phyloP scores from a whole-genome alignment of 2,797 vertebrate genomes.

The Coreius guichenoti region DNA sequence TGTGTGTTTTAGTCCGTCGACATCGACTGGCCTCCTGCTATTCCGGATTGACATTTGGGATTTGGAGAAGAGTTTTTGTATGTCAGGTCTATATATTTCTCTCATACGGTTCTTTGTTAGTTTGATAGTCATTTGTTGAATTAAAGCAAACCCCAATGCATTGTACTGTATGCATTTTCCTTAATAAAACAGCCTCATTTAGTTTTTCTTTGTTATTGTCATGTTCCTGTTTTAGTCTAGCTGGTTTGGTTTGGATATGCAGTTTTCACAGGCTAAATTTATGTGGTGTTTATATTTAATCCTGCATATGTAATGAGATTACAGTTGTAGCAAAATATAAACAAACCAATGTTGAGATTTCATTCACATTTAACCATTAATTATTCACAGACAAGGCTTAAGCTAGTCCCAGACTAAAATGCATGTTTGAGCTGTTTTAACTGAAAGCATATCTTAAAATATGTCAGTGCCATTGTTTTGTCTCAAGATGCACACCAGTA shows the following conservation, averaged over 20 bases:
- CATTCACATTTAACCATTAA: background rate
- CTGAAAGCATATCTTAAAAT: too few species aligned
- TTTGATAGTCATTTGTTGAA: background rate
- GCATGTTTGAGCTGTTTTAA: too few species aligned
- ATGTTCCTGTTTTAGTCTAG: background rate
- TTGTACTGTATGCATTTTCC: background rate
- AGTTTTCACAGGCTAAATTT: background rate
- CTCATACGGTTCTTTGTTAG: background rate
- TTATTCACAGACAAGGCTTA: too few species aligned
- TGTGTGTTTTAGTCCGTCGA: slow-evolving; percentile 88
- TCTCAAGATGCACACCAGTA: too few species aligned
- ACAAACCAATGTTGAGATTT: background rate
- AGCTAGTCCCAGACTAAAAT: too few species aligned
- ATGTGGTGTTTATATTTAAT: too few species aligned
- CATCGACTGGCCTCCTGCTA: slow-evolving; percentile 92
- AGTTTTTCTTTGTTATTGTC: background rate
- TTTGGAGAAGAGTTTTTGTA: background rate
- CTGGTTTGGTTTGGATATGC: background rate
- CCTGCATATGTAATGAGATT: background rate
- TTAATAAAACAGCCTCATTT: slow-evolving; percentile 19
- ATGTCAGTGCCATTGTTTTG: too few species aligned
- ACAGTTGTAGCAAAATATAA: background rate
- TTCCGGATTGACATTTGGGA: slow-evolving; percentile 78
- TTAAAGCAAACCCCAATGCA: background rate
- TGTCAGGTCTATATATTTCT: slow-evolving; percentile 3